A percentile compares a stretch with the other conserved stretches of the same genome.
phyloP scores from a whole-genome alignment of 2,797 vertebrate species.

The Lutjanus argentimaculatus region DNA sequence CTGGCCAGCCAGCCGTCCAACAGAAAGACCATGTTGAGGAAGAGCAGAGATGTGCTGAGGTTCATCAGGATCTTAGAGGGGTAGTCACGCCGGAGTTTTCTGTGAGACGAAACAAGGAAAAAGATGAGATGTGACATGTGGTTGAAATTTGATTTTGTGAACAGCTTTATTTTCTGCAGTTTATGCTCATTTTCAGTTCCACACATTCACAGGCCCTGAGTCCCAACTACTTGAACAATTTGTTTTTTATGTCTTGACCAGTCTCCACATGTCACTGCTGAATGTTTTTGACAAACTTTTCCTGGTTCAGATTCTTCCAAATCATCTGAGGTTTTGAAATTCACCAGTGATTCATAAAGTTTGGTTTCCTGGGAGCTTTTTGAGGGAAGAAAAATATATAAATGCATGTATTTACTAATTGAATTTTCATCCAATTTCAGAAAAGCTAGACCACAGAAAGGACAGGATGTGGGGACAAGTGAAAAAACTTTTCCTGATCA shows the following conservation, averaged over 20 bases:
- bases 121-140: background rate
- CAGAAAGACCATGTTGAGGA: conserved; percentile 94
- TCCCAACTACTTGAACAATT: no score
- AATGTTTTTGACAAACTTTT: background rate
- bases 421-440: background rate
- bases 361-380: background rate
- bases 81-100: conserved; percentile 95
- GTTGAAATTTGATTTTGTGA: background rate
- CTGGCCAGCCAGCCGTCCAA: conserved; percentile 95
- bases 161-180: background rate
- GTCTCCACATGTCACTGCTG: background rate
- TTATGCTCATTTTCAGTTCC: background rate
- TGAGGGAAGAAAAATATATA: background rate
- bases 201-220: background rate
- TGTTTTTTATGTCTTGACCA: no score
- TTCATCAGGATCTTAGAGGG: conserved; percentile 99
- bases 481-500: background rate
- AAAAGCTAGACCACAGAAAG: background rate
- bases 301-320: background rate
- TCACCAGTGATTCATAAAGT: no score
- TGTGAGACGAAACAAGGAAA: conserved; percentile 57
- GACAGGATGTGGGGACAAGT: background rate
- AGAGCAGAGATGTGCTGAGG: conserved; percentile 93
- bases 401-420: background rate
- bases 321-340: background rate